Percentiles rank a stretch among this genome's conserved stretches.
These are phyloP conservation scores for Acromyrmex heyeri DNA, from an alignment of 1,140 invertebrate species.

Conservation along the genomic window DNA sequence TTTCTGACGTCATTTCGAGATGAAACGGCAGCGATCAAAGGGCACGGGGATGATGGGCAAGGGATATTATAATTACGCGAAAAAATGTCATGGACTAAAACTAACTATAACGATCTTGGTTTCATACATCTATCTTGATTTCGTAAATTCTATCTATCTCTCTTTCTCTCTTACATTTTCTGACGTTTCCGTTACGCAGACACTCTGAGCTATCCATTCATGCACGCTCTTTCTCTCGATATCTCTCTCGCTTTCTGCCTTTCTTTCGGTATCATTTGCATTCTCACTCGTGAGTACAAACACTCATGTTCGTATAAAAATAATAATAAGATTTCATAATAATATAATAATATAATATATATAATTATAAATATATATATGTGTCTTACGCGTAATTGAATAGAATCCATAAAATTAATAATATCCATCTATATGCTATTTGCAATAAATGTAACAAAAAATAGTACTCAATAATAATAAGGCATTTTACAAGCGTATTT, in stretches of 20 bases:
- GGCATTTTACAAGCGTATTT: conserved; percentile 87
- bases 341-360: conserved; percentile 71
- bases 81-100: conserved; percentile 84
- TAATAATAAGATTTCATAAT: conserved; percentile 74
- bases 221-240: conserved; percentile 56
- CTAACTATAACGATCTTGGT: conserved; percentile 77
- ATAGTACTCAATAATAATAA: conserved; percentile 85
- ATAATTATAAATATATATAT: conserved; percentile 63
- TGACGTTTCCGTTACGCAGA: conserved; percentile 34
- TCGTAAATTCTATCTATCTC: conserved; percentile 45
- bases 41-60: background rate
- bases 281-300: conserved; percentile 64
- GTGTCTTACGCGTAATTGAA: conserved; percentile 74
- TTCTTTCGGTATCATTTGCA: conserved; percentile 48
- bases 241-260: conserved; percentile 37
- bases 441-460: conserved; percentile 86
- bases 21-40: conserved; percentile 27
- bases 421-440: conserved; percentile 82
- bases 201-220: conserved; percentile 56
- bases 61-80: conserved; percentile 63
- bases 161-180: conserved; percentile 48
- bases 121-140: conserved; percentile 48
- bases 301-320: conserved; percentile 74
- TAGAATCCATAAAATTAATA: conserved; percentile 86
- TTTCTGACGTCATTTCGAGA: conserved; percentile 13